Evolutionary conservation across 2,113 vertebrate genomes (phyloP).

Genomic region (Megaptera novaeangliae): DNA sequence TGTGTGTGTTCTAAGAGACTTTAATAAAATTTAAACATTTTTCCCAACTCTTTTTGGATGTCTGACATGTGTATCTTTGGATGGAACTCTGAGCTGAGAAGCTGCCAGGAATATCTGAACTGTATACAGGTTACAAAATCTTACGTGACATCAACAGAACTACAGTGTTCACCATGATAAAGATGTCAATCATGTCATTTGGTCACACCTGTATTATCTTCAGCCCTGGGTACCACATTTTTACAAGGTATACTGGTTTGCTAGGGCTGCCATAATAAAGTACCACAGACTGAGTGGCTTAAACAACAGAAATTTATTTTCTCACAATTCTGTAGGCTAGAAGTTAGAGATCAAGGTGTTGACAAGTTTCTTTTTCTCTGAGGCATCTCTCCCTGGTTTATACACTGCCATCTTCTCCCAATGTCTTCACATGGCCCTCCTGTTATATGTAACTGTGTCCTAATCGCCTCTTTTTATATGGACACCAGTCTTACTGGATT

Average conservation of each 20-base stretch:
- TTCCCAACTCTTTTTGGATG: slow-evolving; percentile 9
- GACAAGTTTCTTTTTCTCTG: not conserved
- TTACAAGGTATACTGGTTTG: not conserved
- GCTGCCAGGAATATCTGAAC: not conserved
- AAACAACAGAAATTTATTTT: not conserved
- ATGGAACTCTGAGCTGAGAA: not conserved
- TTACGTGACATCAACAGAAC: not conserved
- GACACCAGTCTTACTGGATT: not conserved
- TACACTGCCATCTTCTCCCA: not conserved
- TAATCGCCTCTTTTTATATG: not conserved
- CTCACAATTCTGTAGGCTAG: not conserved
- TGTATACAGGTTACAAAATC: not conserved
- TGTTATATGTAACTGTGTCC: not conserved
- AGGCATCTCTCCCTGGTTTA: not conserved
- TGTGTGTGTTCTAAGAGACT: slow-evolving; percentile 12
- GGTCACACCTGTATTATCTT: not conserved
- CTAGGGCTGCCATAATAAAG: not conserved
- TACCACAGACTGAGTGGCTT: not conserved
- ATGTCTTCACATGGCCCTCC: not conserved
- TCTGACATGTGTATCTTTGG: not conserved
- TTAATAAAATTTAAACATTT: not conserved
- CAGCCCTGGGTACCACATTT: not conserved
- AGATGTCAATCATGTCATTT: not conserved
- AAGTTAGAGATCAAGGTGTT: not conserved
- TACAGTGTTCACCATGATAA: not conserved